Base-by-base conservation (phyloP, 1,140 invertebrate species). In the Cydia amplana region DNA sequence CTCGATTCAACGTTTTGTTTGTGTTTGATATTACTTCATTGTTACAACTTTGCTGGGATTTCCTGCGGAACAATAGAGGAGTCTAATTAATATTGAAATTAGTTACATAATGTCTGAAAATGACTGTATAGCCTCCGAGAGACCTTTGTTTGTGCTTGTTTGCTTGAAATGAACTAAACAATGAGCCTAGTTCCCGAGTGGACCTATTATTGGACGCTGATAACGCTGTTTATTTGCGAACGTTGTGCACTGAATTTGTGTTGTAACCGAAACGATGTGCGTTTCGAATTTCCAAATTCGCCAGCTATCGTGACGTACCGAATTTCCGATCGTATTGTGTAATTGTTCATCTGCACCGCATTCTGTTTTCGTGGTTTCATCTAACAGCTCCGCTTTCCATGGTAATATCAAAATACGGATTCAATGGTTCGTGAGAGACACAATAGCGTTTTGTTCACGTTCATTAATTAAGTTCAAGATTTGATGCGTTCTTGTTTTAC, bases 381-480 rank as follows among this genome's bases (percentile, higher is more conserved):
- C 32, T 40, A 43, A 70, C 40, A 70, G 65, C 65, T 14, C 10
- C 43, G 14, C n/a, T 32, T 36, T 70, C 16, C 32, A 2, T 18
- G 6, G n/a, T n/a, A n/a, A n/a, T n/a, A n/a, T n/a, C n/a, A 40
- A 40, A 70, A 70, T 16, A 73, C 73, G 28, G 65, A 73, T 75
- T 70, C 67, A 28, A 60, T 70, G 65, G 60, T 77, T 40, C 72
- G 72, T 32, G 46, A 74, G 25, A 73, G 43, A 51, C 72, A 73
- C 72, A 73, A 73, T 43, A 43, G 72, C 16, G 72, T 51, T 49
- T 74, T 65, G 76, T 40, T 32, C 49, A 73, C 74, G 72, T 74
- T 83, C 80, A 82, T 83, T 85, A 80, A 80, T 82, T 76, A 80
- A 73, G 74, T 79, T 83, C 79, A 77, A 75, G 75, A 77, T 73